Conservation (phyloP, 2,888 invertebrate genomes). For the Thalpophila matura region DNA sequence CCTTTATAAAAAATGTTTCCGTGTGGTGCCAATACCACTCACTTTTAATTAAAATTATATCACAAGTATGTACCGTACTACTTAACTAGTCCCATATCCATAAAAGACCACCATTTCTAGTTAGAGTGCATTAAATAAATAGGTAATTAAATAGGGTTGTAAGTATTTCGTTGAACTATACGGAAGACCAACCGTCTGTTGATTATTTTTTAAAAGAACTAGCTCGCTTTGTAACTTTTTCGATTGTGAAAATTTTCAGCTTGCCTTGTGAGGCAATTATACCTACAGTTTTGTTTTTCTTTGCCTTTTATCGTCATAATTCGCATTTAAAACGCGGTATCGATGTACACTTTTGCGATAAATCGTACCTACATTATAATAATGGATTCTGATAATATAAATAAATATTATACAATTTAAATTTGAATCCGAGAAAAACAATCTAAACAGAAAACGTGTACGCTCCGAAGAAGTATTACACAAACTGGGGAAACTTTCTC, state of each 20-base stretch:
- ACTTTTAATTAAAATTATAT: no score
- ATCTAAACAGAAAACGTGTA: conserved; percentile 32
- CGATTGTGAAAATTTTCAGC: conserved; percentile 38
- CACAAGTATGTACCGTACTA: not conserved
- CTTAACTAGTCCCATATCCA: not conserved
- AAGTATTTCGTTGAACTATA: not conserved
- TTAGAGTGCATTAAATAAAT: no score
- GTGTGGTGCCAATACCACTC: no score
- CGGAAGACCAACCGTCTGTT: not conserved
- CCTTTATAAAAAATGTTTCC: not conserved
- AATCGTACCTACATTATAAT: not conserved
- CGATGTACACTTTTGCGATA: not conserved
- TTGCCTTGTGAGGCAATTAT: conserved; percentile 19
- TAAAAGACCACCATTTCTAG: no score
- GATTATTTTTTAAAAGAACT: conserved; percentile 27
- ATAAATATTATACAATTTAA: conserved; percentile 25
- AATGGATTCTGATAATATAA: not conserved
- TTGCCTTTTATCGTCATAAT: conserved; percentile 22
- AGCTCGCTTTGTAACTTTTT: conserved; percentile 27
- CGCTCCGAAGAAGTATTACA: conserved; percentile 36
- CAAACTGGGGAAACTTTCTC: conserved; percentile 37
- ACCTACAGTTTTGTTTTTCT: conserved; percentile 22
- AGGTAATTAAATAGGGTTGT: conserved; percentile 12
- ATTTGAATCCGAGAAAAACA: conserved; percentile 39
- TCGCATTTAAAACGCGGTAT: not conserved